Conservation (phyloP, 1,140 invertebrate species). For the Dendrolimus punctatus region DNA sequence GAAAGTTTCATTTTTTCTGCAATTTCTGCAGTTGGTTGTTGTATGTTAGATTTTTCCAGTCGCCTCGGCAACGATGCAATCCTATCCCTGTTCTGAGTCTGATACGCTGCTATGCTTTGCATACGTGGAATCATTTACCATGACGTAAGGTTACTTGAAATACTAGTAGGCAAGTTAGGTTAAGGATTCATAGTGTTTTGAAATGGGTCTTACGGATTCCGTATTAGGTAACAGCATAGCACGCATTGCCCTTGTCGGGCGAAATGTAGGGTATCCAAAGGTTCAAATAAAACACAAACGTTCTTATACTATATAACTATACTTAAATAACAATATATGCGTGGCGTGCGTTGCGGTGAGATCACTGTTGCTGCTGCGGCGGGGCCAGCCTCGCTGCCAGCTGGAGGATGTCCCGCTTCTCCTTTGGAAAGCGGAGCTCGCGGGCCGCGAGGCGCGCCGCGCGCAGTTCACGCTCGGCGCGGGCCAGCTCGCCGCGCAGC, state of each 20-base stretch:
- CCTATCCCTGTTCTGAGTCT: too few relatives aligned
- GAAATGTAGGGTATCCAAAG: not conserved
- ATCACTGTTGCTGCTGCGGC: constrained; percentile 59
- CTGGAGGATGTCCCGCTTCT: constrained; percentile 95
- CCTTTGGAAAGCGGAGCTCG: constrained; percentile 94
- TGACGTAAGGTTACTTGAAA: too few relatives aligned
- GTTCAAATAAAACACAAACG: constrained; percentile 37
- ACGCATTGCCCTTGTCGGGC: not conserved
- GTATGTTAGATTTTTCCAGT: too few relatives aligned
- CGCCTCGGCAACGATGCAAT: too few relatives aligned
- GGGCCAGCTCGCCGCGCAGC: constrained; percentile 84
- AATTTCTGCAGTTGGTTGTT: too few relatives aligned
- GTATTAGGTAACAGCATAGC: too few relatives aligned
- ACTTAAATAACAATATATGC: constrained; percentile 61
- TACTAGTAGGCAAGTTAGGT: too few relatives aligned
- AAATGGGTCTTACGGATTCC: too few relatives aligned
- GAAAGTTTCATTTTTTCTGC: too few relatives aligned
- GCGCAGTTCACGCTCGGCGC: constrained; percentile 90
- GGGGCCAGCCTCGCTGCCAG: constrained; percentile 84
- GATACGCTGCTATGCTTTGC: too few relatives aligned
- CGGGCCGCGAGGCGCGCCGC: constrained; percentile 91
- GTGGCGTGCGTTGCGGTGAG: constrained; percentile 29
- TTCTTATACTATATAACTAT: constrained; percentile 58
- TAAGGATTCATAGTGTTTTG: too few relatives aligned
- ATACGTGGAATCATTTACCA: too few relatives aligned